phyloP scores from a whole-genome alignment of 1,140 invertebrate genomes.

The Drosophila jambulina region DNA sequence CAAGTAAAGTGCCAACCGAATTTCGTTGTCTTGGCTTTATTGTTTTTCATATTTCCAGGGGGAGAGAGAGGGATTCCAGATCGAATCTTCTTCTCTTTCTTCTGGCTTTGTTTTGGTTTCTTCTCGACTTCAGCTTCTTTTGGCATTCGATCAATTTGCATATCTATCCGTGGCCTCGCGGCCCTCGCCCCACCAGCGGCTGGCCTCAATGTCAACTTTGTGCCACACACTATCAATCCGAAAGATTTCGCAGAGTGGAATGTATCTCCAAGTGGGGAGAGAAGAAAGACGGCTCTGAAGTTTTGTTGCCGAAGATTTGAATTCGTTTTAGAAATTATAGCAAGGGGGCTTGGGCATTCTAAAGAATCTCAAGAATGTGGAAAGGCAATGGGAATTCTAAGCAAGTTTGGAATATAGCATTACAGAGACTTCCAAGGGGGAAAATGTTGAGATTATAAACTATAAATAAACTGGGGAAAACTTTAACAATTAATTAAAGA shows the following conservation, averaged over 20 bases:
- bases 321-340: background rate
- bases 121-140: constrained; percentile 10
- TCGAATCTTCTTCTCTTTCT: constrained; percentile 12
- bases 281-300: background rate
- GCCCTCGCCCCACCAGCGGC: constrained; percentile 11
- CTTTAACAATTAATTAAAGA: background rate
- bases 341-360: too few relatives aligned
- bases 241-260: constrained; percentile 19
- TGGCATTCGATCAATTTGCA: constrained; percentile 39
- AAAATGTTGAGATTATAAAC: background rate
- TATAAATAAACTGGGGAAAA: background rate
- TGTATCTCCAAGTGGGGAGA: constrained; percentile 7
- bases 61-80: background rate
- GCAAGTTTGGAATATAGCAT: background rate
- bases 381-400: background rate
- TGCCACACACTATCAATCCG: constrained; percentile 18
- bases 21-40: constrained; percentile 31
- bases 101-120: constrained; percentile 34
- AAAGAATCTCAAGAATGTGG: background rate
- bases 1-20: constrained; percentile 56
- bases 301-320: background rate
- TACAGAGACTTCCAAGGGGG: background rate
- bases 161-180: constrained; percentile 19
- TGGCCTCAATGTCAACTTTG: constrained; percentile 40
- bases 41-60: constrained; percentile 25